Evolutionary conservation across 2,888 invertebrate species (phyloP).

Genomic region (Meliscaeva auricollis): DNA sequence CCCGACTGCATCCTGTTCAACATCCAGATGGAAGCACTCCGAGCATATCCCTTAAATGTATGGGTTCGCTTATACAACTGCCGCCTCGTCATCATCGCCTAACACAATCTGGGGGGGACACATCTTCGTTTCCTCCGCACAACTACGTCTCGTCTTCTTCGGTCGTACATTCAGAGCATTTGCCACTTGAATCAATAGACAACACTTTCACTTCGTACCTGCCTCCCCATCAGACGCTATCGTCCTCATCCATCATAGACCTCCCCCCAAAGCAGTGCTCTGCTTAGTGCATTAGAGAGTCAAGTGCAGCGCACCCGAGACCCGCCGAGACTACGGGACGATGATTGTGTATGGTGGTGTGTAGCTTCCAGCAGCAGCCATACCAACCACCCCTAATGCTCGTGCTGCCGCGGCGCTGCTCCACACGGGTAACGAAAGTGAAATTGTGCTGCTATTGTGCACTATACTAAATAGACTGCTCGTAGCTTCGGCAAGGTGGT

Average conservation of each 20-base stretch:
- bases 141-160: no score
- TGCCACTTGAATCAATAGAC: constrained; percentile 73
- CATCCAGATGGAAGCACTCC: constrained; percentile 71
- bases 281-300: constrained; percentile 76
- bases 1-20: constrained; percentile 65
- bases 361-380: constrained; percentile 31
- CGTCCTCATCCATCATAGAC: not conserved
- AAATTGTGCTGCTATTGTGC: constrained; percentile 74
- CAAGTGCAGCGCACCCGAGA: constrained; percentile 64
- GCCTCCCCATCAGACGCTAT: constrained; percentile 46
- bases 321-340: not conserved
- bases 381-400: constrained; percentile 65
- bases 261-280: constrained; percentile 36
- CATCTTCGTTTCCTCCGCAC: constrained; percentile 3
- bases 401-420: constrained; percentile 23
- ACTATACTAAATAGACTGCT: constrained; percentile 68
- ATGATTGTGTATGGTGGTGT: constrained; percentile 6
- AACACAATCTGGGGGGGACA: constrained; percentile 59
- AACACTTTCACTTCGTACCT: constrained; percentile 72
- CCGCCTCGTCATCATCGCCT: constrained; percentile 32
- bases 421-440: constrained; percentile 70
- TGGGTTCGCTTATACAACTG: constrained; percentile 15
- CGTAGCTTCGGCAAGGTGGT: not conserved
- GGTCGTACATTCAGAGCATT: constrained; percentile 50
- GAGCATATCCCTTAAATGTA: constrained; percentile 59